phyloP scores from a whole-genome alignment of 2,797 vertebrate species.

The Tinamus major region DNA sequence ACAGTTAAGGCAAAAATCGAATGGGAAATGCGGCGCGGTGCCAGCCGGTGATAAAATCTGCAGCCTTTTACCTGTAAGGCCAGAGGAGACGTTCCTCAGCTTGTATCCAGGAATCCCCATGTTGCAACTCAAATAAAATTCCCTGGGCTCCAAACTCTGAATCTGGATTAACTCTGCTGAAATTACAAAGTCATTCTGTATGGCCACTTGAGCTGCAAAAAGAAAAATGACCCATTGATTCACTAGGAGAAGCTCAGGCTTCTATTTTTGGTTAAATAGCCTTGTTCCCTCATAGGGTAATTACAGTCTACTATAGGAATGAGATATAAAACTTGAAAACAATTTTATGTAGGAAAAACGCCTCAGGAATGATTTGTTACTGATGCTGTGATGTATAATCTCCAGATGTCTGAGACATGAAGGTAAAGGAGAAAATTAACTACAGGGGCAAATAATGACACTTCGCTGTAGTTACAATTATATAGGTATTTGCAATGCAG shows the following conservation, averaged over 20 bases:
- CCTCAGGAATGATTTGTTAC: conserved; percentile 60
- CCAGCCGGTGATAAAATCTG: not conserved
- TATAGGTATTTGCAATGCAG: conserved; percentile 38
- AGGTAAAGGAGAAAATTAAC: conserved; percentile 73
- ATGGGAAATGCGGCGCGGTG: not conserved
- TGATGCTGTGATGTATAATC: conserved; percentile 53
- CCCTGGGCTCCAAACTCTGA: not conserved
- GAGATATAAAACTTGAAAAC: conserved; percentile 26
- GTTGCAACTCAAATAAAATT: not conserved
- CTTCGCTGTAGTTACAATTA: not conserved
- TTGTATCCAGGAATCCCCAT: not conserved
- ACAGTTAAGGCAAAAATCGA: not conserved
- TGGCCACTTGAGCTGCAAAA: not conserved
- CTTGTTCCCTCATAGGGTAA: not conserved
- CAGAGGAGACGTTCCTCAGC: not conserved
- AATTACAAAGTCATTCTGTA: not conserved
- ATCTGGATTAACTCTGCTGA: not conserved
- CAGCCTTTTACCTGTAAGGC: not conserved
- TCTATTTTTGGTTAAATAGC: not conserved
- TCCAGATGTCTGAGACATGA: conserved; percentile 65
- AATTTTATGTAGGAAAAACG: conserved; percentile 24
- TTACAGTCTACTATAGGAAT: not conserved
- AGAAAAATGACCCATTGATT: not conserved
- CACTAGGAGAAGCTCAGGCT: not conserved
- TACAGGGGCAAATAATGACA: conserved; percentile 36